phyloP scores from a whole-genome alignment of 2,888 invertebrate species.

The Synergus gifuensis region DNA sequence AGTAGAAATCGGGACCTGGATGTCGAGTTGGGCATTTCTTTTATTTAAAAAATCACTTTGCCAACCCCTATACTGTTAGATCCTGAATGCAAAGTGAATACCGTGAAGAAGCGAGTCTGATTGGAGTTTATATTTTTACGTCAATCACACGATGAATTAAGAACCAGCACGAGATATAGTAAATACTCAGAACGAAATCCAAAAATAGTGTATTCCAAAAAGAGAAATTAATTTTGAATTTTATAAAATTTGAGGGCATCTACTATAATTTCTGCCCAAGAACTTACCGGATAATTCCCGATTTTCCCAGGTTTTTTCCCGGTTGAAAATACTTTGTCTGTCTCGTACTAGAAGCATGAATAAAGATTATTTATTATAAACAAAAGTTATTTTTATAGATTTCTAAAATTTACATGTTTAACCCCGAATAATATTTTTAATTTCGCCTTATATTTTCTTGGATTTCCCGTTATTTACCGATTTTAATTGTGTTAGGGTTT shows the following conservation, averaged over 20 bases:
- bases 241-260: slow-evolving; percentile 1
- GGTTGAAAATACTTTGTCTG: slow-evolving; percentile 1
- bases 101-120: slow-evolving; percentile 67
- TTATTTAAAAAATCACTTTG: slow-evolving; percentile 67
- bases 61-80: slow-evolving; percentile 60
- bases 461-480: background rate
- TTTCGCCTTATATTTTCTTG: background rate
- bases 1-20: slow-evolving; percentile 48
- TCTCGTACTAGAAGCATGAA: slow-evolving; percentile 12
- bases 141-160: slow-evolving; percentile 71
- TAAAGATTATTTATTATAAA: slow-evolving; percentile 39
- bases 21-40: slow-evolving; percentile 46
- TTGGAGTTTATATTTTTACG: slow-evolving; percentile 69
- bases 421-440: background rate
- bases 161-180: slow-evolving; percentile 42
- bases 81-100: slow-evolving; percentile 68
- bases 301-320: slow-evolving; percentile 5
- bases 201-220: background rate
- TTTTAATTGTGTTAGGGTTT: background rate
- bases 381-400: background rate
- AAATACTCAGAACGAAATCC: background rate
- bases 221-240: background rate
- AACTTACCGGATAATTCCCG: slow-evolving; percentile 15
- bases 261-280: background rate
- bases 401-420: slow-evolving; percentile 25